phyloP scores from a whole-genome alignment of 1,140 invertebrate genomes.

The Oncopodura yosiiana region DNA sequence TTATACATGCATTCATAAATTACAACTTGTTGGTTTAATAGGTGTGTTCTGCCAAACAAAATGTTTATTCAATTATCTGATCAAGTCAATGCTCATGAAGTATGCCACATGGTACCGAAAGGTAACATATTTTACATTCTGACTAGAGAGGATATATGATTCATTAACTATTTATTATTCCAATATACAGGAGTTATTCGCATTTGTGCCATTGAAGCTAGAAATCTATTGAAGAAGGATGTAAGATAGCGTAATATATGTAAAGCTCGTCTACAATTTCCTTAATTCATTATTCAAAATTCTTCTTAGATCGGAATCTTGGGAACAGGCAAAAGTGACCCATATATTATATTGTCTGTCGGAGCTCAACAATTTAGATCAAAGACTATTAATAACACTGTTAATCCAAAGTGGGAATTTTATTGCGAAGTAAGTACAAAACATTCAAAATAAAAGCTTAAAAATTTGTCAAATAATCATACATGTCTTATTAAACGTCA shows the following conservation, averaged over 20 bases:
- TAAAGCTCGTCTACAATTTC: not conserved
- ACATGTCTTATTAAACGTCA: not conserved
- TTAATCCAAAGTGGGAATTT: slow-evolving; percentile 88
- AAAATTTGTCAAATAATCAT: not conserved
- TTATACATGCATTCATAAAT: not conserved
- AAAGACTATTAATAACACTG: slow-evolving; percentile 75
- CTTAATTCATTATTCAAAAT: slow-evolving; percentile 29
- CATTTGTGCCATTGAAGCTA: slow-evolving; percentile 83
- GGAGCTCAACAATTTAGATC: slow-evolving; percentile 82
- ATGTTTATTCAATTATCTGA: slow-evolving; percentile 73
- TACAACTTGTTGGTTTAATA: slow-evolving; percentile 16
- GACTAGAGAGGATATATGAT: not conserved
- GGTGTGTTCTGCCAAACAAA: slow-evolving; percentile 85
- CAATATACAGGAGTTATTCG: slow-evolving; percentile 70
- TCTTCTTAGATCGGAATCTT: slow-evolving; percentile 58
- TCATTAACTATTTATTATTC: slow-evolving; percentile 25
- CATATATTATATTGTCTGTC: slow-evolving; percentile 77
- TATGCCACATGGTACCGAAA: slow-evolving; percentile 25
- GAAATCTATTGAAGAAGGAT: slow-evolving; percentile 84
- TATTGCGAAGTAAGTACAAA: slow-evolving; percentile 70
- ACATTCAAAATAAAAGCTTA: not conserved
- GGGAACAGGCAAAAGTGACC: slow-evolving; percentile 91
- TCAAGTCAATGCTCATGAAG: slow-evolving; percentile 57
- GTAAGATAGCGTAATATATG: slow-evolving; percentile 36
- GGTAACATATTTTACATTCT: too few relatives aligned